Evolutionary conservation across 2,888 invertebrate species (phyloP).

Genomic region (Magallana nippona): DNA sequence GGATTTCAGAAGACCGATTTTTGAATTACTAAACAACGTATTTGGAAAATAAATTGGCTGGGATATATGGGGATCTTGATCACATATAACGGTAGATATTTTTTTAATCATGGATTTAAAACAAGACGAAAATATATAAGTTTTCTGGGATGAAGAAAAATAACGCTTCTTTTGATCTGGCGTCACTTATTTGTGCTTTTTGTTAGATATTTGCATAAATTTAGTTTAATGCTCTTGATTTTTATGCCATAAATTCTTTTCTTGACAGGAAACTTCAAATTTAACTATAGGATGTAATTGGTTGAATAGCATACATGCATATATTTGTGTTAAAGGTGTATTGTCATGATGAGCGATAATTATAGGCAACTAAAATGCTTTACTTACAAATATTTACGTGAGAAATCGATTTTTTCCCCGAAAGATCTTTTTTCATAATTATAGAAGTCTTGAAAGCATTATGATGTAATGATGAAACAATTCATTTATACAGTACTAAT

Average conservation of each 20-base stretch:
- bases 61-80: not conserved
- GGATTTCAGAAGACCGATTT: not conserved
- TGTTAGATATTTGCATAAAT: not conserved
- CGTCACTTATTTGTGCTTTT: not conserved
- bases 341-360: too few species aligned
- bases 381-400: too few species aligned
- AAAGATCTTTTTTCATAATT: too few species aligned
- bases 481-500: too few species aligned
- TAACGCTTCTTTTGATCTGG: not conserved
- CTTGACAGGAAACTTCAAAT: not conserved
- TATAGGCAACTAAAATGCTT: too few species aligned
- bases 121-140: not conserved
- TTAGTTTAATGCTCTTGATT: not conserved
- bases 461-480: too few species aligned
- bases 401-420: too few species aligned
- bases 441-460: too few species aligned
- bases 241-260: constrained; percentile 1
- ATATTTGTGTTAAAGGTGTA: too few species aligned
- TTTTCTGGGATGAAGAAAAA: not conserved
- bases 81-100: too few species aligned
- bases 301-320: too few species aligned
- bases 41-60: not conserved
- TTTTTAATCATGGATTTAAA: not conserved
- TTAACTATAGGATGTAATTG: not conserved
- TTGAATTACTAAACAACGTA: not conserved